Percentiles rank a stretch among this genome's conserved stretches.
These are phyloP conservation scores for Hirtodrosophila confusa DNA, from an alignment of 2,888 invertebrate genomes.

Conservation along the genomic window DNA sequence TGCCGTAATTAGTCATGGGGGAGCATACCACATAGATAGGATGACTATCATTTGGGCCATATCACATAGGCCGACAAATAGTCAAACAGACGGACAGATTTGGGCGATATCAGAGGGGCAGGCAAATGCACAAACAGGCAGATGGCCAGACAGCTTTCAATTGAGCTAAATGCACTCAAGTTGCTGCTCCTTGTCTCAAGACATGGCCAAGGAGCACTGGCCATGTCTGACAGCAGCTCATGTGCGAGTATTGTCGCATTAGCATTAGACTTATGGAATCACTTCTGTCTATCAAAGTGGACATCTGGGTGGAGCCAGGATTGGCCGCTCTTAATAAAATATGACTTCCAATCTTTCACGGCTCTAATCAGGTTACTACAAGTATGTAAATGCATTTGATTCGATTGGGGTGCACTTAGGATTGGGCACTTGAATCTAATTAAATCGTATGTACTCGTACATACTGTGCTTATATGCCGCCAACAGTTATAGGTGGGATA, in stretches of 20 bases:
- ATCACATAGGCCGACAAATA: constrained; percentile 21
- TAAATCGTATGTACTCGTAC: neutral
- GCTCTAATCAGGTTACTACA: constrained; percentile 42
- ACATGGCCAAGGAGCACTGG: constrained; percentile 25
- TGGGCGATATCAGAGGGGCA: too few species aligned
- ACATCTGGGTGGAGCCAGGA: neutral
- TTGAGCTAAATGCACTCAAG: constrained; percentile 71
- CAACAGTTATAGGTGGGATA: constrained; percentile 15
- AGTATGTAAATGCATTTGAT: constrained; percentile 12
- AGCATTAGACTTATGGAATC: constrained; percentile 36
- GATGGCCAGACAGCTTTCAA: constrained; percentile 65
- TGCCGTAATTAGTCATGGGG: constrained; percentile 60
- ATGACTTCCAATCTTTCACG: constrained; percentile 41
- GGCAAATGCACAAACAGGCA: neutral
- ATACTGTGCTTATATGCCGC: constrained; percentile 8
- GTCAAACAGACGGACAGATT: constrained; percentile 29
- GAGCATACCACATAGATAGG: constrained; percentile 2
- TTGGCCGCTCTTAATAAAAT: constrained; percentile 56
- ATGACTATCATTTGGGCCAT: constrained; percentile 38
- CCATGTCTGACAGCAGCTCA: constrained; percentile 26
- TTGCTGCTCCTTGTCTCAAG: constrained; percentile 48
- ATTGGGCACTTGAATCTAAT: constrained; percentile 24
- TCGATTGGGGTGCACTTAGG: constrained; percentile 33
- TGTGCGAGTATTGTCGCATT: constrained; percentile 46
- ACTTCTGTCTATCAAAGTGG: constrained; percentile 12